Percentiles rank a stretch among this genome's conserved stretches.
Evolutionary conservation across 35 echinoderm and acorn worm species (phyloP).

Genomic region (Apostichopus japonicus): DNA sequence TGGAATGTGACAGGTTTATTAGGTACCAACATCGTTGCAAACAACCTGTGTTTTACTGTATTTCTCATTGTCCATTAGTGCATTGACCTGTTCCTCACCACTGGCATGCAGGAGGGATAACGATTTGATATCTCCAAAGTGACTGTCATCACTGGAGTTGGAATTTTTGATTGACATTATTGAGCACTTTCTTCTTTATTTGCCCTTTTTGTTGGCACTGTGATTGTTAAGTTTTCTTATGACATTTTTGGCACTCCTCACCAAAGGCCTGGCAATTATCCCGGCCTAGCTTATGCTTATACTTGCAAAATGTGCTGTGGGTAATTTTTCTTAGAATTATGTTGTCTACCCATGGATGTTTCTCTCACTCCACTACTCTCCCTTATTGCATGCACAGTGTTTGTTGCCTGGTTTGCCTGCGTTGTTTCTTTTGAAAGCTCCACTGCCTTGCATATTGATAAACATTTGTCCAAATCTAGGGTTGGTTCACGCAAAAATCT

Average conservation of each 20-base stretch:
- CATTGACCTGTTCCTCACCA: constrained; percentile 26
- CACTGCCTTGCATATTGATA: constrained; percentile 1
- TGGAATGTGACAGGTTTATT: too few species aligned
- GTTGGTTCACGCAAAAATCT: constrained; percentile 22
- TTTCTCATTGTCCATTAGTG: constrained; percentile 1
- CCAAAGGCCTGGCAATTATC: constrained; percentile 48
- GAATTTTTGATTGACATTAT: constrained; percentile 6
- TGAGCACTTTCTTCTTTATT: neutral
- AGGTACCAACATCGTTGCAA: constrained; percentile 34
- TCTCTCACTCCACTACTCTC: neutral
- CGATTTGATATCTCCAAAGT: constrained; percentile 57
- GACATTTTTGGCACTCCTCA: constrained; percentile 18
- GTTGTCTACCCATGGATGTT: neutral
- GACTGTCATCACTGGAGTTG: constrained; percentile 2
- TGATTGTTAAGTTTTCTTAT: neutral
- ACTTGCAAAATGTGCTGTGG: constrained; percentile 43
- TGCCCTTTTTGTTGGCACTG: neutral
- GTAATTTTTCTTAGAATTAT: neutral
- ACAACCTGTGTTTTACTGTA: constrained; percentile 38
- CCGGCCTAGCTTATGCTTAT: constrained; percentile 10
- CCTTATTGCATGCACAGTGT: constrained; percentile 6
- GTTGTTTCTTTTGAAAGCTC: constrained; percentile 51
- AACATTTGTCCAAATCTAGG: constrained; percentile 4
- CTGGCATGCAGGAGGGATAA: neutral
- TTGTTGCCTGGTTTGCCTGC: neutral